Conservation (phyloP, 2,888 invertebrate genomes). For the Cephus pulcher region DNA sequence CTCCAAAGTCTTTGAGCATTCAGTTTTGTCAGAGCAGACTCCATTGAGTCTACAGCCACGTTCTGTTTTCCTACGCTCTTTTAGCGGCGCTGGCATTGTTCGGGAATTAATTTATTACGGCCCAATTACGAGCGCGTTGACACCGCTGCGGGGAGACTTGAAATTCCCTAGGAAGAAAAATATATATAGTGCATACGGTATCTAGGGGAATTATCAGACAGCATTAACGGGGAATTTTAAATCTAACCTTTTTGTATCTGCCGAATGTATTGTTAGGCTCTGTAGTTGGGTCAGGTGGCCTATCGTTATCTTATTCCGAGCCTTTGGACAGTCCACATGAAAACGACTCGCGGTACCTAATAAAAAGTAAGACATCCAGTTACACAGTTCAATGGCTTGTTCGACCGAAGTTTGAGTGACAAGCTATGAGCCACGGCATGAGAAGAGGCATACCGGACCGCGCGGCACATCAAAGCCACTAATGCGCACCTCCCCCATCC, state of each 20-base stretch:
- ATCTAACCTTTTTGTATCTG: background rate
- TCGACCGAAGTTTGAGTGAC: conserved; percentile 56
- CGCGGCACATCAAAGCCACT: conserved; percentile 61
- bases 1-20: conserved; percentile 51
- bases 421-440: conserved; percentile 56
- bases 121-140: conserved; percentile 58
- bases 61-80: conserved; percentile 28
- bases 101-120: conserved; percentile 62
- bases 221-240: background rate
- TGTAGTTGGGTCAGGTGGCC: background rate
- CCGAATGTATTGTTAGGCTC: background rate
- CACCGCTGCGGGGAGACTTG: background rate
- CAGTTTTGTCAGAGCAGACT: conserved; percentile 24
- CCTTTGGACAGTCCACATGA: conserved; percentile 11
- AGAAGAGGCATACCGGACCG: conserved; percentile 43
- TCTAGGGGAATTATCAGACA: background rate
- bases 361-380: conserved; percentile 43
- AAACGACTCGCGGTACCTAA: conserved; percentile 26
- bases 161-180: background rate
- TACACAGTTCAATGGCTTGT: conserved; percentile 58
- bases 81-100: conserved; percentile 42
- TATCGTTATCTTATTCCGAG: background rate
- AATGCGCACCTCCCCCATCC: conserved; percentile 40
- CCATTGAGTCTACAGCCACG: conserved; percentile 13
- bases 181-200: background rate